Evolutionary conservation across 2,888 invertebrate genomes (phyloP).

Genomic region (Lissocephala sabroskyi): DNA sequence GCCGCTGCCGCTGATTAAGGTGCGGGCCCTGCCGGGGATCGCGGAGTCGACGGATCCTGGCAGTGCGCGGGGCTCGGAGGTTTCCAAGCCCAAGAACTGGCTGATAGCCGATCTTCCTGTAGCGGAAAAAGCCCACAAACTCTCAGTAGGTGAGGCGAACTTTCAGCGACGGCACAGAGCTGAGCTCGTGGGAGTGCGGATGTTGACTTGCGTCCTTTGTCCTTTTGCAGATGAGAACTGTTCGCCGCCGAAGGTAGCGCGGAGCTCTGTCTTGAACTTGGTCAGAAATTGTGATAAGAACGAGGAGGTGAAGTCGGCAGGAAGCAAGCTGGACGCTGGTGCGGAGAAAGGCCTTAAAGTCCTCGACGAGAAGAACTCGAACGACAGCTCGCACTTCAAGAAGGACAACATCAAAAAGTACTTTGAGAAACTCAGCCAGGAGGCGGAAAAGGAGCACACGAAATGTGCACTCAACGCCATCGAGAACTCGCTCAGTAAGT

Average conservation of each 20-base stretch:
- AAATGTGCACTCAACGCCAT: slow-evolving; percentile 1
- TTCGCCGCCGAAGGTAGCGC: background rate
- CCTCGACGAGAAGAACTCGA: background rate
- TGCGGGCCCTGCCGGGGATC: slow-evolving; percentile 27
- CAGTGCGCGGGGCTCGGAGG: slow-evolving; percentile 28
- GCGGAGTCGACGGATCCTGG: slow-evolving; percentile 22
- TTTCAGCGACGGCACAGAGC: too few species aligned
- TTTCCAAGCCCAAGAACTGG: slow-evolving; percentile 62
- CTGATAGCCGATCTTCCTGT: slow-evolving; percentile 63
- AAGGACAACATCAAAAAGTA: slow-evolving; percentile 7
- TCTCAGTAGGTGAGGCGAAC: background rate
- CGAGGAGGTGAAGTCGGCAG: slow-evolving; percentile 4
- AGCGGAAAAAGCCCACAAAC: background rate
- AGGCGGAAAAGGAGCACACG: background rate
- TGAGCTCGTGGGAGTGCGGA: too few species aligned
- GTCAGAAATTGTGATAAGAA: slow-evolving; percentile 36
- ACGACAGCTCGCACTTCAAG: background rate
- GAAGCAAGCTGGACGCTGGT: background rate
- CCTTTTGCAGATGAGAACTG: slow-evolving; percentile 6
- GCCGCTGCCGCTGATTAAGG: slow-evolving; percentile 56
- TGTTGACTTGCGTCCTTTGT: too few species aligned
- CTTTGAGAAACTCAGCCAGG: background rate
- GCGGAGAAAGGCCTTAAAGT: slow-evolving; percentile 4
- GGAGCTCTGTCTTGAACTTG: slow-evolving; percentile 37
- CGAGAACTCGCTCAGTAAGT: background rate